A percentile compares a stretch with the other conserved stretches of the same genome.
These are phyloP conservation scores for Caenorhabditis latens DNA, from an alignment of 1,140 invertebrate genomes.

Conservation along the genomic window DNA sequence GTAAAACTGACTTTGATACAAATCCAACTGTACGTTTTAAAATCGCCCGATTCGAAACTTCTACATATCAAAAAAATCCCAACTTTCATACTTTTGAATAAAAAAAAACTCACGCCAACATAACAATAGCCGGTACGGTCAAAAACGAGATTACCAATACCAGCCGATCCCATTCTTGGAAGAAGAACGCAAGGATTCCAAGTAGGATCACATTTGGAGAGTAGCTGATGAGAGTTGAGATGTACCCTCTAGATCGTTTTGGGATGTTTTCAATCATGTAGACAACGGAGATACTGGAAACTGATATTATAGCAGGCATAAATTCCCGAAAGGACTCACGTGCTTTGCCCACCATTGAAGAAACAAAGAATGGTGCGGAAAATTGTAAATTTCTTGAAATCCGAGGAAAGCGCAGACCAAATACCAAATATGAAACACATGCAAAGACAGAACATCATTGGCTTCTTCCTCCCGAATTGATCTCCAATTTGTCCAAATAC, in stretches of 20 bases:
- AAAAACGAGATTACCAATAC: slow-evolving; percentile 19
- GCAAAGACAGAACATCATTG: slow-evolving; percentile 53
- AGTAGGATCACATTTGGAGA: slow-evolving; percentile 43
- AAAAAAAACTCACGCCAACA: slow-evolving; percentile 23
- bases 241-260: slow-evolving; percentile 19
- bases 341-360: slow-evolving; percentile 41
- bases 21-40: no score
- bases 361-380: slow-evolving; percentile 34
- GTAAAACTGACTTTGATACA: no score
- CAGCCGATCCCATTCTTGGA: slow-evolving; percentile 39
- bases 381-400: slow-evolving; percentile 43
- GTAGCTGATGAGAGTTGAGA: slow-evolving; percentile 33
- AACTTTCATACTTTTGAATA: neutral
- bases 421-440: slow-evolving; percentile 43
- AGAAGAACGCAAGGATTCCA: slow-evolving; percentile 24
- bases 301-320: no score
- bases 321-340: neutral
- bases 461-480: slow-evolving; percentile 20
- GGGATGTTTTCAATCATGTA: slow-evolving; percentile 50
- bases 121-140: slow-evolving; percentile 10
- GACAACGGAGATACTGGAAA: slow-evolving; percentile 15
- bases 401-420: neutral
- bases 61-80: neutral
- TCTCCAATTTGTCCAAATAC: slow-evolving; percentile 45
- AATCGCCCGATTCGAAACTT: no score